Evolutionary conservation across 1,140 invertebrate genomes (phyloP).

Genomic region (Drosophila micromelanica): DNA sequence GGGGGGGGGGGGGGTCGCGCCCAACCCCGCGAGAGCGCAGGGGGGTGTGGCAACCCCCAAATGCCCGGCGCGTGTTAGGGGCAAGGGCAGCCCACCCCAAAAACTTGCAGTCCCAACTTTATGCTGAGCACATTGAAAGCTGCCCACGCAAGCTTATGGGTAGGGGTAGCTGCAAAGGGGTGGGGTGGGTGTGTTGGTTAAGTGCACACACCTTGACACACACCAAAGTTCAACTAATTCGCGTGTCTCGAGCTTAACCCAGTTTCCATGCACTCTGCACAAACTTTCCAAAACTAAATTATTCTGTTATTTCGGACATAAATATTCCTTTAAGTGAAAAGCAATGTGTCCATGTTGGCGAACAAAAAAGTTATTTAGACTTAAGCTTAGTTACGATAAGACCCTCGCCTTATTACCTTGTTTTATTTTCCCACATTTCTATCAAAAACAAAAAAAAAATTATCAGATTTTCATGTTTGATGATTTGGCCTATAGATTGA

Average conservation of each 20-base stretch:
- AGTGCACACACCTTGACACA: neutral
- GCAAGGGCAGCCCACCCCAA: neutral
- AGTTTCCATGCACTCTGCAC: neutral
- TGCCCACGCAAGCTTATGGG: too few species aligned
- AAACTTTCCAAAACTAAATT: neutral
- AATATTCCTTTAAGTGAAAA: neutral
- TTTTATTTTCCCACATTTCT: too few species aligned
- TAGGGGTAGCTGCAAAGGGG: too few species aligned
- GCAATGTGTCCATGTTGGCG: too few species aligned
- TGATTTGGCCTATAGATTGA: too few species aligned
- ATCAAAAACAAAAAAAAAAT: too few species aligned
- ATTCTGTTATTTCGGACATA: neutral
- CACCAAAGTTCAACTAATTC: neutral
- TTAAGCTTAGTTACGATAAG: too few species aligned
- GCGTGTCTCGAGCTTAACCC: neutral
- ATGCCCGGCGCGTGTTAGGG: slow-evolving; percentile 18
- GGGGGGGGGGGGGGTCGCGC: too few species aligned
- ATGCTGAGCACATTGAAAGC: slow-evolving; percentile 17
- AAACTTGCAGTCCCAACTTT: slow-evolving; percentile 32
- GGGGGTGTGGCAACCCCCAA: slow-evolving; percentile 1
- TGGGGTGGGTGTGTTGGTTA: neutral
- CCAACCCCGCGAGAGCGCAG: too few species aligned
- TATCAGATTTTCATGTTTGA: too few species aligned
- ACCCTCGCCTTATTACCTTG: too few species aligned
- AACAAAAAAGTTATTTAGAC: too few species aligned